Base-by-base conservation (phyloP, 2,888 invertebrate genomes). In the Maniola hyperantus region DNA sequence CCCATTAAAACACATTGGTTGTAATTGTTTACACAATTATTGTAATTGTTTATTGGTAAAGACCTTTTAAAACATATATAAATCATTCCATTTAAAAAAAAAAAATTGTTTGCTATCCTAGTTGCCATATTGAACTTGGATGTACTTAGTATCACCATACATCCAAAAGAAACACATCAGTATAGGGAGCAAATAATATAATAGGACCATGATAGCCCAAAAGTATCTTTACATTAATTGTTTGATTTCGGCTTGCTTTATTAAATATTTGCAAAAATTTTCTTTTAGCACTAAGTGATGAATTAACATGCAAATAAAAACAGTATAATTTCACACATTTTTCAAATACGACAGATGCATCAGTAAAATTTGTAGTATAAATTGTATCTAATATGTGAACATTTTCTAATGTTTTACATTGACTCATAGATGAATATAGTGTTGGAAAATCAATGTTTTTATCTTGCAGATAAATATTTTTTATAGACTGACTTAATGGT, bases 381-480 rank as follows among this genome's bases (percentile, higher is more conserved):
- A 62, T 60, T 6, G 66, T 71, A 55, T 89, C 88, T 68, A 77
- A 42, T 55, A 89, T 69, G 73, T 82, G 76, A 68, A 91, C 77
- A 77, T 87, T 90, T 80, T 90, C 88, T 72, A 91, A 76, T 34
- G 73, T 78, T 34, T 64, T 73, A 78, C 87, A 87, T 73, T 83
- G 79, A 65, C 83, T 80, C 65, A 90, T 76, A 59, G 80, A 75
- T 54, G 75, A 68, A 73, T 88, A 85, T 61, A 89, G 66, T n/a
- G 66, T 72, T 33, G 74, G 72, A 57, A 84, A 85, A 77, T 87
- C 79, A 66, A 89, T 82, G 55, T 69, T 70, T 63, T 77, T 83
- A 68, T 85, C 86, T 53, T 81, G 70, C 50, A 91, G 46, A 36
- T 87, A 80, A 42, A 91, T 68, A 74, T 91, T 87, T 73, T 83